Base-by-base conservation (phyloP, 1,140 invertebrate genomes). In the Campoletis sonorensis region DNA sequence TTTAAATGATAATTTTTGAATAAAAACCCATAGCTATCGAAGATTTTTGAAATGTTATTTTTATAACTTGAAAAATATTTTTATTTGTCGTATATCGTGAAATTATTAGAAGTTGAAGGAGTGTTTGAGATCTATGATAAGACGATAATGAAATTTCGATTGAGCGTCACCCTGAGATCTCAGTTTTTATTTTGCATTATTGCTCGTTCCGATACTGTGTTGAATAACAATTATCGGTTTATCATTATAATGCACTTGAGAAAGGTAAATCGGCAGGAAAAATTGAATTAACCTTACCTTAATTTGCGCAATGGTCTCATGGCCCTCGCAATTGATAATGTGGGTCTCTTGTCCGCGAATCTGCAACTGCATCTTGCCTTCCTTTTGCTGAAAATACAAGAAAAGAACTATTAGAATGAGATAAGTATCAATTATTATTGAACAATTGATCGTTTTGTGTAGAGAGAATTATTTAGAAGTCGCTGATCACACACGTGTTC, bases 361-460 rank as follows among this genome's bases (percentile, higher is more conserved):
- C 78, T 93, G 92, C 75, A 96, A 88, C 91, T 95, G 94, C 95
- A 95, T 96, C 80, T 89, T 94, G 89, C 21, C 33, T 30, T 26
- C 0, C 30, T 81, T 79, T 64, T 76, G 11, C 80, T 83, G 70
- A n/a, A 37, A 77, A 45, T 26, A 37, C 15, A 7, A 30, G n/a
- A 68, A 68, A n/a, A 79, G 40, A 76, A 30, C 81, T 15, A 37
- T 58, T 84, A 30, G 16, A 83, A 80, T 76, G n/a, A 33, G 18
- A 23, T 58, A 4, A 23, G 2, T n/a, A 21, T 8, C 5, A 58
- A 58, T 23, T 18, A 58, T 58, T n/a, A n/a, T 58, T n/a, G n/a
- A 45, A 45, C 5, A 45, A 58, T 67, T 27, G 13, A 67, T 27
- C 26, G 26, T 27, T 70, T 27, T 23, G 30, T 64, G 37, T 23